Evolutionary conservation across 2,888 invertebrate genomes (phyloP).

Genomic region (Petrolisthes cinctipes): DNA sequence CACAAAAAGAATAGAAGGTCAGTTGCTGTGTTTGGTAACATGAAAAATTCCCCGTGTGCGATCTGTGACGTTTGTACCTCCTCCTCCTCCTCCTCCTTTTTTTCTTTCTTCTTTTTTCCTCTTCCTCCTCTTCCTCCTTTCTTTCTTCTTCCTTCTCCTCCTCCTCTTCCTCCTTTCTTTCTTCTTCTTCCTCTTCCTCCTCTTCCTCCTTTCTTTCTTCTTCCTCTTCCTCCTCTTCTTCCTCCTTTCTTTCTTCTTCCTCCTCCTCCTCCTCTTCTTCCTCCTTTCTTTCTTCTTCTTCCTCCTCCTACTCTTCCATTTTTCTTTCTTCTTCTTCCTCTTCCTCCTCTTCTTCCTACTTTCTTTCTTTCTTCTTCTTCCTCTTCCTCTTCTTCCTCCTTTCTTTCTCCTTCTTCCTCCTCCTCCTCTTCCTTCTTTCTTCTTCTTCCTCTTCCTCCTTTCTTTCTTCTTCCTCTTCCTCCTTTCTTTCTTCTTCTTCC

Average conservation of each 20-base stretch:
- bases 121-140: background rate
- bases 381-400: background rate
- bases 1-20: too few species aligned
- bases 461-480: too few species aligned
- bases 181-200: background rate
- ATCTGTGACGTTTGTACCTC: too few species aligned
- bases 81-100: too few species aligned
- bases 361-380: too few species aligned
- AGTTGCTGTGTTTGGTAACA: too few species aligned
- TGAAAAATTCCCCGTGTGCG: too few species aligned
- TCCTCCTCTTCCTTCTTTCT: background rate
- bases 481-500: too few species aligned
- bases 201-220: background rate
- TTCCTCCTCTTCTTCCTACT: background rate
- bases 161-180: background rate
- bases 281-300: background rate
- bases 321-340: too few species aligned
- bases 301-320: background rate
- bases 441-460: too few species aligned
- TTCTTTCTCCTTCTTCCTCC: background rate
- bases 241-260: background rate
- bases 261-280: background rate
- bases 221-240: background rate
- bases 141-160: background rate
- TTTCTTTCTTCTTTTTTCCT: background rate